A percentile compares a stretch with the other conserved stretches of the same genome.
phyloP scores from a whole-genome alignment of 2,888 invertebrate species.

The Drosophila gaucha region DNA sequence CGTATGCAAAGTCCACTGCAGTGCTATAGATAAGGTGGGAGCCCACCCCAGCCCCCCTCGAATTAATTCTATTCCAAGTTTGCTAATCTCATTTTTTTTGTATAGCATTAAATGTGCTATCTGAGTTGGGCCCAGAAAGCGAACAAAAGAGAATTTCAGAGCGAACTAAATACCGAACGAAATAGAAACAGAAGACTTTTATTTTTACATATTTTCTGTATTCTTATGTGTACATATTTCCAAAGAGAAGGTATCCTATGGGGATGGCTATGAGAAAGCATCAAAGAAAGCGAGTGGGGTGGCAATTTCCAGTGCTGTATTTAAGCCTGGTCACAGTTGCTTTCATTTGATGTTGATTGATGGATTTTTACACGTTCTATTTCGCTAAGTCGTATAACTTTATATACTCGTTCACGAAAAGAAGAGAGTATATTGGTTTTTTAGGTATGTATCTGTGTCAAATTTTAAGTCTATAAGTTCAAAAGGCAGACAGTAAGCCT shows the following conservation, averaged over 20 bases:
- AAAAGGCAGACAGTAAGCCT: no score
- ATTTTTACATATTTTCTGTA: not conserved
- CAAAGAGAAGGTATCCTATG: no score
- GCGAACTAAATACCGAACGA: not conserved
- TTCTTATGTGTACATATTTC: not conserved
- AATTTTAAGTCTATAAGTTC: no score
- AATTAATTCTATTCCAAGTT: slow-evolving; percentile 14
- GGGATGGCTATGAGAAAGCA: not conserved
- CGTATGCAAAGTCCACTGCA: slow-evolving; percentile 26
- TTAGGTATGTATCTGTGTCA: no score
- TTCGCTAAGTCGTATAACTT: slow-evolving; percentile 1
- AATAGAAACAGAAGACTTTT: not conserved
- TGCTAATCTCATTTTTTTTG: no score
- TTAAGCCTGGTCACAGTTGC: slow-evolving; percentile 45
- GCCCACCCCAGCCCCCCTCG: not conserved
- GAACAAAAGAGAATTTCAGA: not conserved
- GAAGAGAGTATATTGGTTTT: not conserved
- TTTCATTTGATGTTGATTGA: slow-evolving; percentile 49
- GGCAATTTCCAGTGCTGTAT: slow-evolving; percentile 1
- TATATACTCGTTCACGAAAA: not conserved
- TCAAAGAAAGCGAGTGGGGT: not conserved
- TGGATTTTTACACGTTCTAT: slow-evolving; percentile 22
- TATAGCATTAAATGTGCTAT: not conserved
- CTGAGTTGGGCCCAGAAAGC: not conserved
- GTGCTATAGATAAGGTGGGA: slow-evolving; percentile 26